These are phyloP conservation scores for Melanotus villosus DNA, from an alignment of 2,888 invertebrate genomes.

Conservation along the genomic window DNA sequence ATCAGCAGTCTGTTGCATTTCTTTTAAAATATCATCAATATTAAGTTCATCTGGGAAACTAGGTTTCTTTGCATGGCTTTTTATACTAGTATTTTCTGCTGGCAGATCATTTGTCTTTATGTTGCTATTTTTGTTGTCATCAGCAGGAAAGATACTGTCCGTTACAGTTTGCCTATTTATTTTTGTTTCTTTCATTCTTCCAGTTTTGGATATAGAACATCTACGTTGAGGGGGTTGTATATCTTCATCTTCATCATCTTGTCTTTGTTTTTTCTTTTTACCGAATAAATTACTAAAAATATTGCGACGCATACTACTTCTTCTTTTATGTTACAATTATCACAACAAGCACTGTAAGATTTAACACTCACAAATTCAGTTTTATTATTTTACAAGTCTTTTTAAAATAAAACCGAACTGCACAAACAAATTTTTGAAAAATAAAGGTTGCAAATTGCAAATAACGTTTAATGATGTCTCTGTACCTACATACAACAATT, in stretches of 20 bases:
- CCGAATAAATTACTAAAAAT: conserved; percentile 42
- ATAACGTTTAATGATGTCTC: no score
- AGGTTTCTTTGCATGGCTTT: conserved; percentile 1
- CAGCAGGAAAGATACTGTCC: conserved; percentile 29
- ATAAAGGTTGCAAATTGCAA: no score
- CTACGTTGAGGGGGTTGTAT: conserved; percentile 46
- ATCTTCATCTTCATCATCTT: conserved; percentile 34
- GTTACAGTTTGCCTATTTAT: conserved; percentile 33
- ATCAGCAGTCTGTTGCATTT: conserved; percentile 38
- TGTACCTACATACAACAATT: no score
- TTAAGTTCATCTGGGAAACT: conserved; percentile 29
- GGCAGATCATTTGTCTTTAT: background rate
- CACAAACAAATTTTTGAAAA: no score
- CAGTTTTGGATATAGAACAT: conserved; percentile 56
- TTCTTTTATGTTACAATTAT: background rate
- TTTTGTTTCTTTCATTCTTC: conserved; percentile 53
- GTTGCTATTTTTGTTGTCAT: conserved; percentile 1
- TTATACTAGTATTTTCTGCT: background rate
- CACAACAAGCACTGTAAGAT: no score
- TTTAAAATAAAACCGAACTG: no score
- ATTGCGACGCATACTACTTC: conserved; percentile 34
- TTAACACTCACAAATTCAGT: no score
- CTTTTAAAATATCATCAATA: conserved; percentile 38
- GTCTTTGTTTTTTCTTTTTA: conserved; percentile 13
- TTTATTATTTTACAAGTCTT: no score